Evolutionary conservation across 2,113 vertebrate genomes (phyloP).

Genomic region (Thamnaconus septentrionalis): DNA sequence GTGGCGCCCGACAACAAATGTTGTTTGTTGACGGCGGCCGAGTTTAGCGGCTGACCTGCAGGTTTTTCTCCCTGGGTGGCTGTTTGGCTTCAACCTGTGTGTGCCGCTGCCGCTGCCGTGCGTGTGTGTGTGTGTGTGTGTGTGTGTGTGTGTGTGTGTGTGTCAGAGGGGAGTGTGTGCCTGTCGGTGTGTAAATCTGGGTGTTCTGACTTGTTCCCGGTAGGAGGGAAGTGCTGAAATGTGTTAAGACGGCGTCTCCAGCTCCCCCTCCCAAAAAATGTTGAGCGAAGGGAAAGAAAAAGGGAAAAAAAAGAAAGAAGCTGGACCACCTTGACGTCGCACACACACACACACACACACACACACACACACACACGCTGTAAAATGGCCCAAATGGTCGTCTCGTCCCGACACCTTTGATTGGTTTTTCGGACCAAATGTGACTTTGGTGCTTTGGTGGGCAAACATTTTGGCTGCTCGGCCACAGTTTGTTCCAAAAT

Average conservation of each 20-base stretch:
- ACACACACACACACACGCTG: no score
- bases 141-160: conserved; percentile 20
- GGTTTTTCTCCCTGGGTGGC: conserved; percentile 52
- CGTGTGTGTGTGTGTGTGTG: no score
- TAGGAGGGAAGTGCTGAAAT: conserved; percentile 24
- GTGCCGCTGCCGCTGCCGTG: no score
- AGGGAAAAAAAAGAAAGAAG: conserved; percentile 13
- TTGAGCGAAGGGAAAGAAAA: no score
- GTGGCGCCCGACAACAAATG: not conserved
- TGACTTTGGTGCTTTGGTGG: no score
- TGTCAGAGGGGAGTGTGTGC: conserved; percentile 20
- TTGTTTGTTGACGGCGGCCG: conserved; percentile 9
- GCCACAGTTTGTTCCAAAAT: no score
- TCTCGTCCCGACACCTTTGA: no score
- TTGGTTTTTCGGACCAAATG: no score
- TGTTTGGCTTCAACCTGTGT: conserved; percentile 36
- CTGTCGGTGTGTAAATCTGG: conserved; percentile 43
- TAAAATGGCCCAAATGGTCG: no score
- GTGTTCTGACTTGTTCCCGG: conserved; percentile 50
- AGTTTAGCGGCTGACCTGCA: conserved; percentile 49
- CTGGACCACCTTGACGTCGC: conserved; percentile 44
- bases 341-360: conserved; percentile 2
- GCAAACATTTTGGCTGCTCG: no score
- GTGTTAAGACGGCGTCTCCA: not conserved
- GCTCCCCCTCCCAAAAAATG: no score